Evolutionary conservation across 2,888 invertebrate genomes (phyloP).

Genomic region (Sarcophaga variegata): DNA sequence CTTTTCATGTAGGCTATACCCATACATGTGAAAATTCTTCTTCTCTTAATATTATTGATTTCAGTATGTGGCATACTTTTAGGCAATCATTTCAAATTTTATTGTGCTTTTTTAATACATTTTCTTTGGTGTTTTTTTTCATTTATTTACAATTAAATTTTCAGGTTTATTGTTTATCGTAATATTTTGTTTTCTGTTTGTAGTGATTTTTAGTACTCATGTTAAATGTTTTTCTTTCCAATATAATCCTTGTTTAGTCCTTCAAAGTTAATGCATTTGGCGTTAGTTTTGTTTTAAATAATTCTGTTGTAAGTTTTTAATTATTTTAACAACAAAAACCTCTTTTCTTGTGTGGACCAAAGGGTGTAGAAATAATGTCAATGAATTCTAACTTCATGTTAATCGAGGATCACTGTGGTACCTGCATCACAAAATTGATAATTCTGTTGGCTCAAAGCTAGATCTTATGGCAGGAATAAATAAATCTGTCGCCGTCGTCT

Average conservation of each 20-base stretch:
- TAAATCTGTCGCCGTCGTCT: too few species aligned
- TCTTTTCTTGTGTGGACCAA: too few species aligned
- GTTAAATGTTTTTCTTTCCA: background rate
- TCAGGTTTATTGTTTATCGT: background rate
- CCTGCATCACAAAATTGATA: rapidly evolving
- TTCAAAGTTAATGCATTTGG: background rate
- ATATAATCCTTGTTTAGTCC: background rate
- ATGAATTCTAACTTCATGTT: too few species aligned
- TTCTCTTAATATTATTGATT: conserved; percentile 15
- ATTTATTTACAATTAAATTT: background rate
- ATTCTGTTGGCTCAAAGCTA: too few species aligned
- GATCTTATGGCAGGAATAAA: too few species aligned
- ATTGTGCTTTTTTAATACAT: background rate
- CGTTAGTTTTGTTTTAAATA: background rate
- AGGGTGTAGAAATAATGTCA: too few species aligned
- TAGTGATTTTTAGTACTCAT: too few species aligned
- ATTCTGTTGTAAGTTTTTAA: background rate
- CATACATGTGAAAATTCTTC: too few species aligned
- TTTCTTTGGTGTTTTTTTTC: background rate
- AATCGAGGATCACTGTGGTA: too few species aligned
- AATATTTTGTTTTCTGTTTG: background rate
- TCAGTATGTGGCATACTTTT: conserved; percentile 20
- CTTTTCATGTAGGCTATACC: too few species aligned
- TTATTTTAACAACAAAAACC: too few species aligned
- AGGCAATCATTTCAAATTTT: conserved; percentile 7